phyloP scores from a whole-genome alignment of 2,113 vertebrate species.

The Felis chaus region DNA sequence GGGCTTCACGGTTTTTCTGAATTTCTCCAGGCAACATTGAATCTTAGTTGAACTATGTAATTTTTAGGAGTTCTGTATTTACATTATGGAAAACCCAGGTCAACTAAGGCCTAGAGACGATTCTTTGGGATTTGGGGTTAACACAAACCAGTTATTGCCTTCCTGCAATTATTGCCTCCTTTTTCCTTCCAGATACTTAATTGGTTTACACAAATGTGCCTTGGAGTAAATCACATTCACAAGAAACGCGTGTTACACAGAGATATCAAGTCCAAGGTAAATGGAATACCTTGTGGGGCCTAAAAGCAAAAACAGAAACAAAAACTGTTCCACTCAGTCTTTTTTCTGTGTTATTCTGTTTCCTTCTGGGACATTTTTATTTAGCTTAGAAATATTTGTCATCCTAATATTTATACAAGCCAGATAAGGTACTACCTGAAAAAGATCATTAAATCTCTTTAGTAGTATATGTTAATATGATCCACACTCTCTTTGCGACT shows the following conservation, averaged over 20 bases:
- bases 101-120: neutral
- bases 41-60: neutral
- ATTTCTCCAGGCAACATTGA: neutral
- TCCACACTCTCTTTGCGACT: neutral
- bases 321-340: neutral
- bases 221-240: constrained; percentile 92
- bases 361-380: constrained; percentile 5
- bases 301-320: neutral
- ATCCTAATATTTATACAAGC: neutral
- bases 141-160: neutral
- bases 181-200: constrained; percentile 87
- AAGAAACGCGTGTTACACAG: constrained; percentile 92
- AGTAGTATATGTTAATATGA: neutral
- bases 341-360: neutral
- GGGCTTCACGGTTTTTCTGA: neutral
- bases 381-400: constrained; percentile 32
- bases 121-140: constrained; percentile 3
- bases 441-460: neutral
- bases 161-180: neutral
- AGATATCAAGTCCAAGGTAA: constrained; percentile 97
- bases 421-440: neutral
- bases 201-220: constrained; percentile 96
- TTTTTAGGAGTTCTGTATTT: neutral
- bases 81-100: neutral
- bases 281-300: neutral